Base-by-base conservation (phyloP, 2,113 vertebrate species). In the Ramphastos sulfuratus region DNA sequence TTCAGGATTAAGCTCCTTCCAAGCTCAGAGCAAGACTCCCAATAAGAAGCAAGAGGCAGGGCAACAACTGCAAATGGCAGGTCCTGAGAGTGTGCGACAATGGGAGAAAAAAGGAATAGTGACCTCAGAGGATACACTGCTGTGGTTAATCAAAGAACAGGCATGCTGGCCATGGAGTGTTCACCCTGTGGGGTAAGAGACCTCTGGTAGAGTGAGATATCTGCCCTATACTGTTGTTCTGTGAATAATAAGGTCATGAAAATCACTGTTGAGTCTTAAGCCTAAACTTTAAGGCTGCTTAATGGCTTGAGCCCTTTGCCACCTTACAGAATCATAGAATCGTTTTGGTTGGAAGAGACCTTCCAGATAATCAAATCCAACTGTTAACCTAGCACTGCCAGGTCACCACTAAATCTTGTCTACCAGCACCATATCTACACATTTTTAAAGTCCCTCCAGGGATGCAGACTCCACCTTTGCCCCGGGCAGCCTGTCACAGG, bases 61-160 rank as follows among this genome's bases (percentile, higher is more conserved):
- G 48, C 15, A 96, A 72, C 76, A 88, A 87, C 85, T 95, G 72
- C 54, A 82, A 91, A 91, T 69, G 59, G 52, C 71, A 70, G 17
- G 46, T 87, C 89, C 71, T 78, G 28, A 13, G 18, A 18, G 17
- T 6, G 12, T 48, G n/a, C 56, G 76, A 58, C 14, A 10, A 19
- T 3, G 12, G 9, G 5, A 39, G 24, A 37, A 17, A 37, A 37
- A 61, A 8, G 30, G 42, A 77, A 73, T 17, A 4, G 30, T 3
- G 0, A 23, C 46, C 63, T 63, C 18, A 12, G 67, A 37, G 46
- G 30, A 58, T 48, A 50, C 35, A 20, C 16, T 74, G 37, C 5
- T 59, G n/a, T 31, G 80, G n/a, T 70, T 82, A 60, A 63, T 42
- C 42, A 60, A 82, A 85, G 35, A 92, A 28, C 19, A 76, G 67